These are phyloP conservation scores for Neodiprion lecontei DNA, from an alignment of 1,140 invertebrate species.

Conservation along the genomic window DNA sequence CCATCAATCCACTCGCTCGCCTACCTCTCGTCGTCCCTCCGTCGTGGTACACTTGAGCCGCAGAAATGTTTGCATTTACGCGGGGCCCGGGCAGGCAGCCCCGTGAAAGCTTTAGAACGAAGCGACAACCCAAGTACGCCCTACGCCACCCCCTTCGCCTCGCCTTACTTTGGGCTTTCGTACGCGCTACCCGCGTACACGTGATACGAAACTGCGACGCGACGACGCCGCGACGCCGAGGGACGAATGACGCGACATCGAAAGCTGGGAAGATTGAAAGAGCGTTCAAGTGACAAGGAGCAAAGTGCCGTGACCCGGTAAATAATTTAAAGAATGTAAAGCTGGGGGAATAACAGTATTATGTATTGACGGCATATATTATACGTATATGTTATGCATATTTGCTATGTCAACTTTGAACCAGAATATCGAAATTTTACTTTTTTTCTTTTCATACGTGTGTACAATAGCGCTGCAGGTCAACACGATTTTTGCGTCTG, in stretches of 20 bases:
- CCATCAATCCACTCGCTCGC: constrained; percentile 15
- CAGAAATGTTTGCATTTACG: constrained; percentile 56
- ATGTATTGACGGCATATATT: no score
- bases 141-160: background rate
- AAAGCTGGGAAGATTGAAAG: constrained; percentile 23
- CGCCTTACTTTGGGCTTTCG: background rate
- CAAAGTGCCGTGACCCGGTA: background rate
- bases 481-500: no score
- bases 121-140: constrained; percentile 41
- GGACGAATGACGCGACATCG: constrained; percentile 8
- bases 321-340: background rate
- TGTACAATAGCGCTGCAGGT: no score
- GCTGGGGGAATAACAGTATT: no score
- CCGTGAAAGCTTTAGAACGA: constrained; percentile 47
- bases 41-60: constrained; percentile 31
- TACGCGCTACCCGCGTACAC: background rate
- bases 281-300: constrained; percentile 8
- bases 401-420: no score
- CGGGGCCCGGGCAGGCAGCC: constrained; percentile 23
- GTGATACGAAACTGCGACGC: background rate
- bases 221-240: background rate
- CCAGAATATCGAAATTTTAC: no score
- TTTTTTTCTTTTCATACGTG: no score
- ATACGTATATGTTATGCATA: no score
- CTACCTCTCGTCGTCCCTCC: background rate